Conservation (phyloP, 2,888 invertebrate genomes). For the Eurytoma adleriae region DNA sequence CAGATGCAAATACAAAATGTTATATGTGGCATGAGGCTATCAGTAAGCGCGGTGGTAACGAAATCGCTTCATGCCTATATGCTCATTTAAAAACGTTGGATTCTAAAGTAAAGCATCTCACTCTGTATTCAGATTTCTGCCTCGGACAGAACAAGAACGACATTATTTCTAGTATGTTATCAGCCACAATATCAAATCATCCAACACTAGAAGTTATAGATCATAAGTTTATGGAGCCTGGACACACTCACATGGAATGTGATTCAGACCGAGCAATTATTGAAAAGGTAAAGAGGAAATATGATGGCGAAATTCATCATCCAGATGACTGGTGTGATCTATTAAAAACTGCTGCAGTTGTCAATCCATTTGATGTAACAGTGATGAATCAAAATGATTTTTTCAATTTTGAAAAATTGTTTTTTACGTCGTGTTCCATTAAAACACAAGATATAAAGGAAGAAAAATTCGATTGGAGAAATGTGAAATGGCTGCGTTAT, state of each 20-base stretch:
- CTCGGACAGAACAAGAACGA: slow-evolving; percentile 63
- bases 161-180: slow-evolving; percentile 60
- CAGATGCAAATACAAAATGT: slow-evolving; percentile 57
- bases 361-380: slow-evolving; percentile 40
- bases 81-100: slow-evolving; percentile 51
- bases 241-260: slow-evolving; percentile 51
- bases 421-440: slow-evolving; percentile 1
- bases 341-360: slow-evolving; percentile 19
- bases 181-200: slow-evolving; percentile 44
- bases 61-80: slow-evolving; percentile 63
- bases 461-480: neutral
- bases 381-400: slow-evolving; percentile 21
- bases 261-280: slow-evolving; percentile 41
- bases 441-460: neutral
- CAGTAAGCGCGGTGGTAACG: slow-evolving; percentile 62
- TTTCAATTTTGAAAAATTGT: slow-evolving; percentile 44
- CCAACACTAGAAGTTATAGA: slow-evolving; percentile 39
- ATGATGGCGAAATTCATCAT: slow-evolving; percentile 27
- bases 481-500: slow-evolving; percentile 18
- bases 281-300: slow-evolving; percentile 39
- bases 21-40: slow-evolving; percentile 66
- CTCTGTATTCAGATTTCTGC: slow-evolving; percentile 57
- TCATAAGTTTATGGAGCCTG: slow-evolving; percentile 49
- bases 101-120: slow-evolving; percentile 46
- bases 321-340: slow-evolving; percentile 48